Conservation (phyloP, 2,113 vertebrate genomes). For the Hippocampus mohnikei region DNA sequence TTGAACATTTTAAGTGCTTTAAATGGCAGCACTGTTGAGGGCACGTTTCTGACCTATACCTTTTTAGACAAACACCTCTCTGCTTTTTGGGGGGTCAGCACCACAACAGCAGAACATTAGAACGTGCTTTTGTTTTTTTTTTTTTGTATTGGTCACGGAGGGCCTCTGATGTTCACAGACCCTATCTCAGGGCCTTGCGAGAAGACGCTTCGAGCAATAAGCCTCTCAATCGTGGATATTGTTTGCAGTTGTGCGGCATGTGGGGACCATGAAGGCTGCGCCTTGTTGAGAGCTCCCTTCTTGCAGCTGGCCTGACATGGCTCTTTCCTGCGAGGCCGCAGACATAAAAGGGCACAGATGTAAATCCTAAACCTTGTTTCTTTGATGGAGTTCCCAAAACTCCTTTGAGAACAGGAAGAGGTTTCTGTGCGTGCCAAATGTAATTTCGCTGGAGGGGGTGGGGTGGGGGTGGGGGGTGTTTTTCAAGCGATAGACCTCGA, state of each 20-base stretch:
- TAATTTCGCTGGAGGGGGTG: constrained; percentile 17
- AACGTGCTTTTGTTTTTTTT: constrained; percentile 20
- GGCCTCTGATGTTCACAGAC: constrained; percentile 56
- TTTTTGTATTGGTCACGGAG: constrained; percentile 40
- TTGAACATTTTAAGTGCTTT: constrained; percentile 63
- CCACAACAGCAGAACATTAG: constrained; percentile 18
- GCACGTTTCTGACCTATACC: constrained; percentile 26
- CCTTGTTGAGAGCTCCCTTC: constrained; percentile 60
- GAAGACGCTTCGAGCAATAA: constrained; percentile 54
- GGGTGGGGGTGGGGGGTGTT: constrained; percentile 42
- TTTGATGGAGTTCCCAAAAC: constrained; percentile 69
- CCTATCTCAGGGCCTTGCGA: constrained; percentile 49
- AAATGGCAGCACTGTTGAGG: constrained; percentile 52
- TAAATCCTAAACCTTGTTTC: constrained; percentile 73
- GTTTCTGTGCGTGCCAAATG: constrained; percentile 50
- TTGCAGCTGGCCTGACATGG: constrained; percentile 65
- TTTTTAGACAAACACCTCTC: constrained; percentile 24
- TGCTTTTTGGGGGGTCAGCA: constrained; percentile 2
- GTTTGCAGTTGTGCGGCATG: constrained; percentile 60
- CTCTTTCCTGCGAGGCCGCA: constrained; percentile 67
- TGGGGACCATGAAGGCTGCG: constrained; percentile 55
- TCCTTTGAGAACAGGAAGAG: constrained; percentile 70
- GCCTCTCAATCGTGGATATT: constrained; percentile 64
- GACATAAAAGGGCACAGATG: constrained; percentile 74
- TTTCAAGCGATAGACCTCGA: constrained; percentile 32